Evolutionary conservation across 2,888 invertebrate species (phyloP), one percentile per base, ranked within the genome.

Genomic region (Drosophila melanosoma): DNA sequence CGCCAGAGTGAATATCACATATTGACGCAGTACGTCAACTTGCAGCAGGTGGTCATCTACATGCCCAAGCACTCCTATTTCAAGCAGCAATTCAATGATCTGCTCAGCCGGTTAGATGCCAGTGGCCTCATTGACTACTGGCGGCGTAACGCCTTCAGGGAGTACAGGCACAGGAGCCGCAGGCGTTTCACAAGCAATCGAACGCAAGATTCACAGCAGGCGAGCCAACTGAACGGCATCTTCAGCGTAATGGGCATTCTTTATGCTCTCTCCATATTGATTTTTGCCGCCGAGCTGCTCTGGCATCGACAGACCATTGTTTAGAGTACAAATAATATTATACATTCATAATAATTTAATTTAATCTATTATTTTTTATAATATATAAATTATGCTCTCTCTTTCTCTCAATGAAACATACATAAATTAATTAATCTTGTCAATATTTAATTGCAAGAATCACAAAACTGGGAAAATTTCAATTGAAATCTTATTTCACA

Each of bases 51-150:
- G 29, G 79, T 74, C 35, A 74, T 91, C 29, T 90, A 90, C 48
- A 78, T 91, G 73, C 74, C 82, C 6, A 91, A 90, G 62, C 91
- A 91, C 48, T 87, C 91, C 4, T 88, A 74, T 62, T 80, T 91
- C n/a, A 76, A 75, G 5, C 33, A 74, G 7, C 72, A 81, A 29
- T 76, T 91, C 38, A 77, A 84, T 33, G 61, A 63, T 6, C 56
- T 69, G 11, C 38, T 91, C 5, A 54, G 73, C 2, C 48, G 60
- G 0, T 62, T 91, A 7, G 77, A 79, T 35, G 70, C 79, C 12
- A 69, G 76, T 6, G 91, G 91, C 1, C 76, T 91, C 1, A 65
- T 85, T 6, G 68, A 69, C 12, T 74, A 66, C 33, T 90, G 88
- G 90, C 74, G 67, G 0, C 66, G 75, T 0, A 45, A 60, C 20